Base-by-base conservation (phyloP, 2,888 invertebrate species). In the Sminthurides aquaticus region DNA sequence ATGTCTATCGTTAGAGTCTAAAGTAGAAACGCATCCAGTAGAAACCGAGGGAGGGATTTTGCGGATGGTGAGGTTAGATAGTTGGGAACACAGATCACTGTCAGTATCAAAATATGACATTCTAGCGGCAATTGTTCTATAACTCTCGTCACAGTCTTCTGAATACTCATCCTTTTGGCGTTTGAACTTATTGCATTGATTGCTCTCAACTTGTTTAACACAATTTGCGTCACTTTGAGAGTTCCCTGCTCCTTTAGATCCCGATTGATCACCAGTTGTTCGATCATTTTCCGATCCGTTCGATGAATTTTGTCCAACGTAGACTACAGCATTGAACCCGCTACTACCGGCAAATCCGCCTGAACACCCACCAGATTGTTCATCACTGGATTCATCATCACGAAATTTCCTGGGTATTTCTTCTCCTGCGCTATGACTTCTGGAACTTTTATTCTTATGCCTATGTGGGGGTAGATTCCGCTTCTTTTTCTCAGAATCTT, bases 311-410 rank as follows among this genome's bases (percentile, higher is more conserved):
- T 55, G 48, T 25, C 56, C 57, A 25, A 49, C 49, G 11, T 59
- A 27, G 20, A 52, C 29, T 5, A 65, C 24, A 11, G 61, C 49
- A 8, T 25, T 43, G 25, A 55, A 27, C 24, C 72, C 72, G 11
- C 65, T 67, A 18, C 71, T 69, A 24, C 71, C 69, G 11, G 78
- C 78, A 1, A 78, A 80, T n/a, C 79, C 80, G 3, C 80, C 78
- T 0, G 79, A 79, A 59, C 78, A 78, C 2, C 82, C 80, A 26
- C 85, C 82, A 1, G 86, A 85, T 77, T 89, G 89, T 28, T 89
- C 89, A 78, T 91, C 90, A 77, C 90, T 90, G 26, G 89, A 90
- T 78, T 90, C 90, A 76, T 90, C 90, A 79, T 90, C 66, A 57
- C 64, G 61, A 43, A 65, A 65, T 22, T 59, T 62, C 27, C 60